These are phyloP conservation scores for Brenthis ino DNA, from an alignment of 2,888 invertebrate genomes.

Conservation along the genomic window DNA sequence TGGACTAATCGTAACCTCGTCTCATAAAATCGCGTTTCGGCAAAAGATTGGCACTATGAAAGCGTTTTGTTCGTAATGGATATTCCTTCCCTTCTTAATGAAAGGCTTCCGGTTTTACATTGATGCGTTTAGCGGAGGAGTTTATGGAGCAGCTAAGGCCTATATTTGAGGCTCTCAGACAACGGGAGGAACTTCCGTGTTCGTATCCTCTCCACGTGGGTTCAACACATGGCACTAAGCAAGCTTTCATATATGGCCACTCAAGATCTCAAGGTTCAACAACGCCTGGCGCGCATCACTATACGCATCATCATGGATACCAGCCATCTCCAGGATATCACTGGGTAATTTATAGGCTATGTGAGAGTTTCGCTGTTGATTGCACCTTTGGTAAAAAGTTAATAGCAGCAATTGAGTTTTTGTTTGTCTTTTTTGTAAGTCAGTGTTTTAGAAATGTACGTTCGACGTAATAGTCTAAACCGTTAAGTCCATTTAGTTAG, in stretches of 20 bases:
- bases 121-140: constrained; percentile 90
- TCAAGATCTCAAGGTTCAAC: constrained; percentile 84
- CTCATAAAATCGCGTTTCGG: constrained; percentile 64
- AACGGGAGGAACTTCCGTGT: constrained; percentile 94
- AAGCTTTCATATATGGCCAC: constrained; percentile 84
- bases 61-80: constrained; percentile 55
- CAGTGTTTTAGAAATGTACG: constrained; percentile 57
- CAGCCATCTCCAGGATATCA: constrained; percentile 88
- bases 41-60: constrained; percentile 80
- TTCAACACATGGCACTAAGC: constrained; percentile 84
- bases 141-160: constrained; percentile 97
- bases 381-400: constrained; percentile 55
- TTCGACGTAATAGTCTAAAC: constrained; percentile 38
- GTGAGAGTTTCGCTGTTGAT: constrained; percentile 64
- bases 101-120: constrained; percentile 74
- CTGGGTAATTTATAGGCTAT: constrained; percentile 85
- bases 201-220: constrained; percentile 95
- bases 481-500: constrained; percentile 56
- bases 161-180: constrained; percentile 96
- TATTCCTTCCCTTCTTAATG: constrained; percentile 64
- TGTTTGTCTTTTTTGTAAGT: constrained; percentile 57
- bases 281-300: constrained; percentile 84
- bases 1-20: constrained; percentile 71
- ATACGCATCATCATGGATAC: constrained; percentile 86
- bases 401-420: constrained; percentile 52